Evolutionary conservation across 2,888 invertebrate genomes (phyloP), one percentile per base, ranked within the genome.

Genomic region (Troides oblongomaculatus): DNA sequence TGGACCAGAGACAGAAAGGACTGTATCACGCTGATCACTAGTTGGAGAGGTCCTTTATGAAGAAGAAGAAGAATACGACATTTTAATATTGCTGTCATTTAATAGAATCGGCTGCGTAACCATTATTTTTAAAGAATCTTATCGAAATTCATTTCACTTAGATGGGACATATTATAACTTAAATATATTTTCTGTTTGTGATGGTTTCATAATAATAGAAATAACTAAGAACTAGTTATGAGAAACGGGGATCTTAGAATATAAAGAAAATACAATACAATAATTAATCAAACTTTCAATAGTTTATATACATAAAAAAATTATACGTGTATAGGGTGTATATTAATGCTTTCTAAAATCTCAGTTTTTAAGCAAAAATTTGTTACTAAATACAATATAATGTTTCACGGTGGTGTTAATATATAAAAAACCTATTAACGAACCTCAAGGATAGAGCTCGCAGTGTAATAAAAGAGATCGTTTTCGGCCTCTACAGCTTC

Each of bases 401-500:
- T 21, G 21, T 21, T 21, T 21, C 21, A 21, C 21, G 21, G 21
- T 21, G 21, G 21, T 21, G 21, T 21, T 21, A 21, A 21, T 21
- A 21, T 21, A 21, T 1, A 21, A 21, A 21, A 21, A 50, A 50
- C 18, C 50, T 50, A 2, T 50, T 50, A 50, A 50, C 18, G 50
- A 50, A 50, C 18, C 18, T 50, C 50, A 50, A 50, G 18, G 23
- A 57, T 57, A 57, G 23, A 57, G 18, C 23, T 21, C 10, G 57
- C 23, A 23, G 21, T 57, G 23, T 57, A 57, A 57, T 57, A 57
- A 57, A 57, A n/a, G 57, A 57, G 57, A 57, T 57, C 57, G n/a
- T 57, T 21, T 21, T 21, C 21, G 21, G 21, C 21, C 21, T 21
- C 21, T 21, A 21, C 21, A 21, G 21, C 21, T 21, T 21, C 21